Conservation (phyloP, 2,888 invertebrate genomes). For the Cerceris ruficornis region DNA sequence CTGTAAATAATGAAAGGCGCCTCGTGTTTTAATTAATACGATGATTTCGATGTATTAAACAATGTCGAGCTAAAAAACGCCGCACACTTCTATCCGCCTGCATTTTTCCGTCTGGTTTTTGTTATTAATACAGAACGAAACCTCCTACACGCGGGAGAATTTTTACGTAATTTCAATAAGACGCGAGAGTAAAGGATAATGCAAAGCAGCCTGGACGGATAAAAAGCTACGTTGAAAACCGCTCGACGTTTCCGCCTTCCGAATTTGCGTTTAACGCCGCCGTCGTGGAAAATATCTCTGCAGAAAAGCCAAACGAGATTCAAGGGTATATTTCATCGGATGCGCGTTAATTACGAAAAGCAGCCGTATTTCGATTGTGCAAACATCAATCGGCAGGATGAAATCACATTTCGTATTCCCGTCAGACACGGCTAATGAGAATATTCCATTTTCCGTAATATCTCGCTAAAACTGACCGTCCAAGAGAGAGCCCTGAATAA, state of each 20-base stretch:
- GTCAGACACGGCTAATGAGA: conserved; percentile 18
- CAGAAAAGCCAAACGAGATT: not conserved
- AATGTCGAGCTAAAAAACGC: not conserved
- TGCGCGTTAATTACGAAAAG: conserved; percentile 2
- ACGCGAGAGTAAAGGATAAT: too few species aligned
- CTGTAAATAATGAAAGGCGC: too few species aligned
- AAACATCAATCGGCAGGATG: not conserved
- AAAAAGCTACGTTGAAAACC: too few species aligned
- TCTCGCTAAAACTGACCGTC: conserved; percentile 10
- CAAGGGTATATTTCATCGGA: not conserved
- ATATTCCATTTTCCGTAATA: conserved; percentile 23
- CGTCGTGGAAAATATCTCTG: not conserved
- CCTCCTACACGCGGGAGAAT: too few species aligned
- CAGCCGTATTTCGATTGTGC: not conserved
- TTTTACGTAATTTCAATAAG: too few species aligned
- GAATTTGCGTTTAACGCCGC: not conserved
- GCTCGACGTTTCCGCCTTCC: not conserved
- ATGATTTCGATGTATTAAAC: not conserved
- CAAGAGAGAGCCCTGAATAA: conserved; percentile 21
- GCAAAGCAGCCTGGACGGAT: too few species aligned
- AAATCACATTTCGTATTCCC: conserved; percentile 19
- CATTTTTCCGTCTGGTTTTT: too few species aligned
- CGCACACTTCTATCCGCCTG: not conserved
- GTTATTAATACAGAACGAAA: too few species aligned
- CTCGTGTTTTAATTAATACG: not conserved